Evolutionary conservation across 2,797 vertebrate species (phyloP).

Genomic region (Aphelocoma californica): DNA sequence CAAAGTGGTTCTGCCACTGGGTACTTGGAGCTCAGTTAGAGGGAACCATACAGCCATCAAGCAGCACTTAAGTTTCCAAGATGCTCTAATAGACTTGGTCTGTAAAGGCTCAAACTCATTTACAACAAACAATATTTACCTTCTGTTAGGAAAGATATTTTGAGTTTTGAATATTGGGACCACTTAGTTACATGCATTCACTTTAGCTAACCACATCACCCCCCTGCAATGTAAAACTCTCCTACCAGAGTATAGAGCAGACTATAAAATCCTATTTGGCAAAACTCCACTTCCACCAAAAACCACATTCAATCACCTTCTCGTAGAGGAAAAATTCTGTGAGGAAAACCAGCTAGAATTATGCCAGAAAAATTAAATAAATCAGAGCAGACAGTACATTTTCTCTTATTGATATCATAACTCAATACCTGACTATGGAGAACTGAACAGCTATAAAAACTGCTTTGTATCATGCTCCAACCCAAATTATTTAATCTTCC

Average conservation of each 20-base stretch:
- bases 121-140: background rate
- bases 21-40: background rate
- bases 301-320: background rate
- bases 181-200: background rate
- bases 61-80: background rate
- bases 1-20: background rate
- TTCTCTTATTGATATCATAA: background rate
- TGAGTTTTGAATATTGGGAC: background rate
- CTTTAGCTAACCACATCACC: background rate
- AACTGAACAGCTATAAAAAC: background rate
- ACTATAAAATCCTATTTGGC: background rate
- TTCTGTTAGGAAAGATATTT: background rate
- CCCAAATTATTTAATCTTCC: background rate
- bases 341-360: background rate
- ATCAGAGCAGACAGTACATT: background rate
- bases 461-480: background rate
- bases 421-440: background rate
- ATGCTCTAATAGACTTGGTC: background rate
- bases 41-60: background rate
- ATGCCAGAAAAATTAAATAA: background rate
- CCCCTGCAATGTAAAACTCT: background rate
- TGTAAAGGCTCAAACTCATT: background rate
- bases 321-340: background rate
- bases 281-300: background rate
- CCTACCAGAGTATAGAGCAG: background rate